Percentiles rank a stretch among this genome's conserved stretches.
phyloP scores from a whole-genome alignment of 1,140 invertebrate species.

The Drosophila ironensis region DNA sequence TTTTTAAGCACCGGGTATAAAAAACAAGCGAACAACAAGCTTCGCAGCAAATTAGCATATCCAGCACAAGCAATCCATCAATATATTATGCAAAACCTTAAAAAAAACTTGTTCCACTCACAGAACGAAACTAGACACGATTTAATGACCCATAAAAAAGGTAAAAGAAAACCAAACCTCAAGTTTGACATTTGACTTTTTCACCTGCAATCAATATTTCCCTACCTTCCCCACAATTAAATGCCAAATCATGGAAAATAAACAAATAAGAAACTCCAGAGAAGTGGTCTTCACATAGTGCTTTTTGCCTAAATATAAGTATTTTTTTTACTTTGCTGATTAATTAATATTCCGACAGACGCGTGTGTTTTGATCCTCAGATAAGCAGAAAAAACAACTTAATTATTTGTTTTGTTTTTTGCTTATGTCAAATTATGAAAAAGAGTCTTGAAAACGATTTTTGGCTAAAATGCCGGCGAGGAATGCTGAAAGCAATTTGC shows the following conservation, averaged over 20 bases:
- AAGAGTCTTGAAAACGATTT: conserved; percentile 53
- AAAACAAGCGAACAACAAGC: too few relatives aligned
- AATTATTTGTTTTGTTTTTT: conserved; percentile 51
- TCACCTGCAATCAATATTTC: conserved; percentile 22
- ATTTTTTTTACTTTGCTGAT: conserved; percentile 30
- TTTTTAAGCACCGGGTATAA: too few relatives aligned
- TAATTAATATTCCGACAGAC: conserved; percentile 48
- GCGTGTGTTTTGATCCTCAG: conserved; percentile 44
- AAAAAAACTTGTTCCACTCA: conserved; percentile 40
- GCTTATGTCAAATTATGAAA: conserved; percentile 51
- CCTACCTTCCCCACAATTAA: conserved; percentile 54
- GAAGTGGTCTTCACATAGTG: conserved; percentile 34
- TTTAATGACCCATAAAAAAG: conserved; percentile 62
- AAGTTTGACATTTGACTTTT: conserved; percentile 58
- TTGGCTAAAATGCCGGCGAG: conserved; percentile 55
- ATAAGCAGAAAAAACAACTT: conserved; percentile 56
- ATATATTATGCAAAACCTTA: conserved; percentile 17
- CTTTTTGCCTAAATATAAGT: conserved; percentile 11
- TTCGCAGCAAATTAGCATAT: conserved; percentile 13
- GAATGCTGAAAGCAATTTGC: conserved; percentile 62
- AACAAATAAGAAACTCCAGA: conserved; percentile 40
- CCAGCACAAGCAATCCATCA: conserved; percentile 43
- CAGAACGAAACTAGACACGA: conserved; percentile 48
- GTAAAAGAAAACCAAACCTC: conserved; percentile 15
- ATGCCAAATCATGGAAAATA: conserved; percentile 33